Conservation (phyloP, 1,140 invertebrate species). For the Solen grandis region DNA sequence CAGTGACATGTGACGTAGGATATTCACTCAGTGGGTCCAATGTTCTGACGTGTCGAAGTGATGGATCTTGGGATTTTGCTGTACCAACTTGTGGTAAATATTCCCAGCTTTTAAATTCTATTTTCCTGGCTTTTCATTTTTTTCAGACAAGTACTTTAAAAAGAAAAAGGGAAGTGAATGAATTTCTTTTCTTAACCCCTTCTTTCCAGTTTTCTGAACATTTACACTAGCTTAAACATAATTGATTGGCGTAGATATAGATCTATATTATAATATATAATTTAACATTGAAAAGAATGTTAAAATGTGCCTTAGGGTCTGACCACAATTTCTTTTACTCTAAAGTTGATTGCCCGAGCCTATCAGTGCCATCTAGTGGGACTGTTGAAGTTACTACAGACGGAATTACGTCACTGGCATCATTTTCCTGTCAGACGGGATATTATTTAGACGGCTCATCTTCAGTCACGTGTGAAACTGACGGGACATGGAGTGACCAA, state of each 20-base stretch:
- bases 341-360: conserved; percentile 7
- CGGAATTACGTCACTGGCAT: not conserved
- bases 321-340: too few relatives aligned
- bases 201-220: too few relatives aligned
- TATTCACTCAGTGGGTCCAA: not conserved
- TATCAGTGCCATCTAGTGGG: not conserved
- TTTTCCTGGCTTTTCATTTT: too few relatives aligned
- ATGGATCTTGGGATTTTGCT: conserved; percentile 12
- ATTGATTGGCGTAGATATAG: too few relatives aligned
- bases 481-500: conserved; percentile 12
- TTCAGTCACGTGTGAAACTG: not conserved
- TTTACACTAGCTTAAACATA: too few relatives aligned
- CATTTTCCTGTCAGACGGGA: not conserved
- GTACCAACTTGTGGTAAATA: conserved; percentile 31
- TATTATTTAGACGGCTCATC: not conserved
- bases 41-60: not conserved
- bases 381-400: not conserved
- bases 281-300: too few relatives aligned
- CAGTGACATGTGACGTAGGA: conserved; percentile 4
- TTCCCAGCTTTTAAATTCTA: too few relatives aligned
- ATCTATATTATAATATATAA: too few relatives aligned
- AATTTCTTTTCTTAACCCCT: too few relatives aligned
- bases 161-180: too few relatives aligned
- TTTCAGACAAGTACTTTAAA: too few relatives aligned
- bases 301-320: too few relatives aligned